Evolutionary conservation across 1,140 invertebrate genomes (phyloP).

Genomic region (Eubasilissa regina): DNA sequence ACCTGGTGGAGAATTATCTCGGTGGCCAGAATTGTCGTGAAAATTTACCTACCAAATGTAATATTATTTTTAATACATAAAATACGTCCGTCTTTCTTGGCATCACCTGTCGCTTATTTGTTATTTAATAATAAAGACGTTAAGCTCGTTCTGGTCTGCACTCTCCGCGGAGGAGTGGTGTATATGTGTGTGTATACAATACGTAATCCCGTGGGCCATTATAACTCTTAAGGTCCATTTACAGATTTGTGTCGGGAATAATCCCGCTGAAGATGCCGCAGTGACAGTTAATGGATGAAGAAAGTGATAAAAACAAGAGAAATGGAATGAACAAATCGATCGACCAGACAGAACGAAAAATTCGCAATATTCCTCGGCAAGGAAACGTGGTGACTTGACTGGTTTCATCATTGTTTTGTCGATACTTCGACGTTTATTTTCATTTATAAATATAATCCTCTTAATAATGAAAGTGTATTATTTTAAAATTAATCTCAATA

Average conservation of each 20-base stretch:
- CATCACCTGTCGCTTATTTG: neutral
- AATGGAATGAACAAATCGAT: slow-evolving; percentile 29
- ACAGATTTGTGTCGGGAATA: slow-evolving; percentile 52
- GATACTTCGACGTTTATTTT: too few species aligned
- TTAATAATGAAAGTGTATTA: too few species aligned
- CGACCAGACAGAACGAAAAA: neutral
- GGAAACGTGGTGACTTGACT: too few species aligned
- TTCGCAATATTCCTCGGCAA: neutral
- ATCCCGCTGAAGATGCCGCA: slow-evolving; percentile 29
- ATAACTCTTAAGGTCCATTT: slow-evolving; percentile 44
- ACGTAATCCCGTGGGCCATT: slow-evolving; percentile 14
- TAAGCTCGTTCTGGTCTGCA: neutral
- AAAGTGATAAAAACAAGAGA: slow-evolving; percentile 17
- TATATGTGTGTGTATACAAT: slow-evolving; percentile 7
- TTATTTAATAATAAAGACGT: neutral
- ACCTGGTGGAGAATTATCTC: too few species aligned
- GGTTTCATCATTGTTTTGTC: too few species aligned
- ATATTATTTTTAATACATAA: too few species aligned
- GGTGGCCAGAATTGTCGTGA: too few species aligned
- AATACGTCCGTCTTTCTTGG: too few species aligned
- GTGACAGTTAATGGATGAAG: slow-evolving; percentile 28
- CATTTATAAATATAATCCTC: too few species aligned
- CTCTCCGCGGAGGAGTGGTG: neutral
- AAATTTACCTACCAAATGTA: too few species aligned
- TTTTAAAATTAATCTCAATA: too few species aligned